These are phyloP conservation scores for Plumapathes pennacea DNA, from an alignment of 92 coral and sea anemone genomes.

Conservation along the genomic window DNA sequence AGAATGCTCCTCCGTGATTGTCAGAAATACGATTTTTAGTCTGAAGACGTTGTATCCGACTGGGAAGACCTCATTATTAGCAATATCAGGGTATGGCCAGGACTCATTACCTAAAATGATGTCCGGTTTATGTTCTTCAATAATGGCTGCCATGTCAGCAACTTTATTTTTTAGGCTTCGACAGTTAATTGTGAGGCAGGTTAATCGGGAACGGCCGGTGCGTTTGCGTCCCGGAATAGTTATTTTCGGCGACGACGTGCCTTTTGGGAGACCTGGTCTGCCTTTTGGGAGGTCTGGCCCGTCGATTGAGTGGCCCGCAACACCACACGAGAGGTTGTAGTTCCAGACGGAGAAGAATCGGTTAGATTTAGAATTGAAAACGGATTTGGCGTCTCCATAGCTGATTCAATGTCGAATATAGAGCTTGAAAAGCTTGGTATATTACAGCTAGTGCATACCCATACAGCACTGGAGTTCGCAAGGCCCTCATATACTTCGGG, in stretches of 20 bases:
- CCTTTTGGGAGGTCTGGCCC: conserved; percentile 12
- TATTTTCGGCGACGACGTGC: conserved; percentile 12
- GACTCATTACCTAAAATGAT: conserved; percentile 39
- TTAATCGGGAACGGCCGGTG: conserved; percentile 14
- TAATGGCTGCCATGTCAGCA: conserved; percentile 30
- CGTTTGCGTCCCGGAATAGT: conserved; percentile 7
- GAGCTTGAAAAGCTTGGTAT: conserved; percentile 1
- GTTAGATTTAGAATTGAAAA: conserved; percentile 5
- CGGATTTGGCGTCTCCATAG: background rate
- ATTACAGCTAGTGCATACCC: conserved; percentile 2
- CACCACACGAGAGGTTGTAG: no score
- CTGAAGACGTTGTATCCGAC: conserved; percentile 28
- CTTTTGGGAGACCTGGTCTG: conserved; percentile 1
- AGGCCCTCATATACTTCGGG: conserved; percentile 6
- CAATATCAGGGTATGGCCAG: conserved; percentile 28
- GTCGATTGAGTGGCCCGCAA: no score
- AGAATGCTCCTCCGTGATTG: conserved; percentile 36
- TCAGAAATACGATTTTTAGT: conserved; percentile 11
- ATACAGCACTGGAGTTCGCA: conserved; percentile 5
- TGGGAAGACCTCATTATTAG: conserved; percentile 29
- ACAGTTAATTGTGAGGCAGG: conserved; percentile 22
- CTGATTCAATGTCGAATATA: background rate
- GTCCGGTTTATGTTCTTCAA: conserved; percentile 23
- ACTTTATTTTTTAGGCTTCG: conserved; percentile 42
- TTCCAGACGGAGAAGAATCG: conserved; percentile 1